Percentiles rank a stretch among this genome's conserved stretches.
phyloP scores from a whole-genome alignment of 2,888 invertebrate genomes.

The Pandemis heparana region DNA sequence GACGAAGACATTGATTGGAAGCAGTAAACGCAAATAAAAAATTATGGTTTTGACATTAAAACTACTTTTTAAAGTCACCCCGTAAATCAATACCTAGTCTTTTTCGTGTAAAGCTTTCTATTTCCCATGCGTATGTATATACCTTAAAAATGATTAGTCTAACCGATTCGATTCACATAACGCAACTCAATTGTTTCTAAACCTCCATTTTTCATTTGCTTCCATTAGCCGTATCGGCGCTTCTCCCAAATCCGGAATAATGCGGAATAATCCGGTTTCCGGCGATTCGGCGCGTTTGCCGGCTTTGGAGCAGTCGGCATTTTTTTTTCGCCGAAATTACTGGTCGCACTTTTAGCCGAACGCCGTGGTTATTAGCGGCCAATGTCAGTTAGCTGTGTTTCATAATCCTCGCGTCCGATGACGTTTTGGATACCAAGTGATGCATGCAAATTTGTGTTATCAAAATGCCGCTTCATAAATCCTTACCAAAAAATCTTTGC shows the following conservation, averaged over 20 bases:
- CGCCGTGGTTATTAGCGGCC: neutral
- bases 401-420: neutral
- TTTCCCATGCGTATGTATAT: neutral
- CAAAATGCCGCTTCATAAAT: no score
- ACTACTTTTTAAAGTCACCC: no score
- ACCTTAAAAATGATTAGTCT: conserved; percentile 1
- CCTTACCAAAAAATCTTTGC: no score
- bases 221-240: conserved; percentile 41
- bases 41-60: no score
- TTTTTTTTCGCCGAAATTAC: conserved; percentile 5
- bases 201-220: conserved; percentile 39
- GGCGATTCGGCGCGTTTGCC: conserved; percentile 20
- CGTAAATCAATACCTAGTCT: no score
- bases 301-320: conserved; percentile 9
- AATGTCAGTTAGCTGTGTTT: neutral
- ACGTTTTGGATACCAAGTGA: neutral
- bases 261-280: conserved; percentile 39
- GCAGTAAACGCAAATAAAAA: no score
- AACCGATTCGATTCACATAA: conserved; percentile 13
- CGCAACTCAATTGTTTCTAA: conserved; percentile 28
- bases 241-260: conserved; percentile 30
- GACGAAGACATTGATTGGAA: no score
- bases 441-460: no score
- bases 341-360: conserved; percentile 1
- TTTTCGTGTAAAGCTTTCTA: no score